A percentile compares a stretch with the other conserved stretches of the same genome.
Evolutionary conservation across 2,797 vertebrate genomes (phyloP).

Genomic region (Sebastiscus albofasciatus): DNA sequence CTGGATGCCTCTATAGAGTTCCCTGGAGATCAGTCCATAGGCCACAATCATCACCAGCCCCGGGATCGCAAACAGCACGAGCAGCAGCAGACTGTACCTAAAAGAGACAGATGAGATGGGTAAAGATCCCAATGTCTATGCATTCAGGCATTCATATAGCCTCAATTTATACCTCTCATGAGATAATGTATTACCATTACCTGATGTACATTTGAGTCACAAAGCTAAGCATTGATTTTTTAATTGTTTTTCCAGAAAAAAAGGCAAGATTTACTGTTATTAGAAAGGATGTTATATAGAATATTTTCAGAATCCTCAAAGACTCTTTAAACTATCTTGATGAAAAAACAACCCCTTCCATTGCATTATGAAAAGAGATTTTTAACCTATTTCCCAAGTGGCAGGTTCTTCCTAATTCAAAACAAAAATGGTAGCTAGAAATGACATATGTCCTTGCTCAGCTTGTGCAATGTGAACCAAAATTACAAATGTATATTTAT

Average conservation of each 20-base stretch:
- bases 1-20: slow-evolving; percentile 93
- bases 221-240: not conserved
- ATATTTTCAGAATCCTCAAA: not conserved
- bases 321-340: not conserved
- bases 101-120: slow-evolving; percentile 10
- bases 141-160: not conserved
- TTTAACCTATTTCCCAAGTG: not conserved
- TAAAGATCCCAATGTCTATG: not conserved
- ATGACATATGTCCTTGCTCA: not conserved
- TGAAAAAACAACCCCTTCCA: not conserved
- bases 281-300: not conserved
- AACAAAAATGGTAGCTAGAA: not conserved
- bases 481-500: not conserved
- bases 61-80: slow-evolving; percentile 92
- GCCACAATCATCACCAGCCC: slow-evolving; percentile 94
- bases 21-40: slow-evolving; percentile 94
- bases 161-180: not conserved
- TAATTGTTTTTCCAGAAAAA: not conserved
- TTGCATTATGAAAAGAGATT: not conserved
- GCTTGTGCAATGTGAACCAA: not conserved
- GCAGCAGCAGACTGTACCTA: slow-evolving; percentile 92
- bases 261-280: not conserved
- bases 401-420: not conserved
- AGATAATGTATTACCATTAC: not conserved
- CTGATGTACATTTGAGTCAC: not conserved